These are phyloP conservation scores for Amblyopsis rosae DNA, from an alignment of 2,113 vertebrate species.

Conservation along the genomic window DNA sequence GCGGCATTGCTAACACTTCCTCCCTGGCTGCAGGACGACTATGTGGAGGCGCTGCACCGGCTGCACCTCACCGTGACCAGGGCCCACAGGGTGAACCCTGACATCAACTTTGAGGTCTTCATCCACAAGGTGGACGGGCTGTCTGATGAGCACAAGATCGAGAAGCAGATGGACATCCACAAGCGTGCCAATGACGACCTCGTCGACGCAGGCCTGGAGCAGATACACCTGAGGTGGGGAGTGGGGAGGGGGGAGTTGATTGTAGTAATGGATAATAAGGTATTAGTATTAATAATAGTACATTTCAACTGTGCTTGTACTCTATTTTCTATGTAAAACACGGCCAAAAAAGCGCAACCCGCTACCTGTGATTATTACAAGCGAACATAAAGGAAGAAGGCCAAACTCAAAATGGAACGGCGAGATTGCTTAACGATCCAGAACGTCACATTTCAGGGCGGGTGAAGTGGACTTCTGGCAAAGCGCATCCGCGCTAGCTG, in stretches of 20 bases:
- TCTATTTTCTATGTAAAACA: too few species aligned
- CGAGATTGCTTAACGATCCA: too few species aligned
- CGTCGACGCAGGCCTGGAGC: constrained; percentile 86
- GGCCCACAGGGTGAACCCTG: constrained; percentile 91
- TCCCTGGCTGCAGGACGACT: constrained; percentile 81
- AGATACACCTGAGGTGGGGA: constrained; percentile 89
- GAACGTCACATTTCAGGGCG: too few species aligned
- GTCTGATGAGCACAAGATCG: constrained; percentile 94
- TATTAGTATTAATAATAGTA: too few species aligned
- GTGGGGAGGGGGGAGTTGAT: constrained; percentile 58
- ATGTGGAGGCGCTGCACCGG: constrained; percentile 89
- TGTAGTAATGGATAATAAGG: too few species aligned
- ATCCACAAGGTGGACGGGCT: constrained; percentile 96
- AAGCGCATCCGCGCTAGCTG: too few species aligned
- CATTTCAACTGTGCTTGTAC: too few species aligned
- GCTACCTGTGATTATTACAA: too few species aligned
- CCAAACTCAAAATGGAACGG: too few species aligned
- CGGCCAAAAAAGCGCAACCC: too few species aligned
- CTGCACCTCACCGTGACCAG: constrained; percentile 92
- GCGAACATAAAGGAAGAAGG: too few species aligned
- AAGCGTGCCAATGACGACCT: constrained; percentile 92
- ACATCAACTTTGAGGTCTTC: constrained; percentile 95
- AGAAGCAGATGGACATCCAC: constrained; percentile 93
- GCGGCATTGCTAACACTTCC: background rate
- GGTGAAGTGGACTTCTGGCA: too few species aligned